phyloP scores from a whole-genome alignment of 2,113 vertebrate species.

The Phylloscopus trochiloides region DNA sequence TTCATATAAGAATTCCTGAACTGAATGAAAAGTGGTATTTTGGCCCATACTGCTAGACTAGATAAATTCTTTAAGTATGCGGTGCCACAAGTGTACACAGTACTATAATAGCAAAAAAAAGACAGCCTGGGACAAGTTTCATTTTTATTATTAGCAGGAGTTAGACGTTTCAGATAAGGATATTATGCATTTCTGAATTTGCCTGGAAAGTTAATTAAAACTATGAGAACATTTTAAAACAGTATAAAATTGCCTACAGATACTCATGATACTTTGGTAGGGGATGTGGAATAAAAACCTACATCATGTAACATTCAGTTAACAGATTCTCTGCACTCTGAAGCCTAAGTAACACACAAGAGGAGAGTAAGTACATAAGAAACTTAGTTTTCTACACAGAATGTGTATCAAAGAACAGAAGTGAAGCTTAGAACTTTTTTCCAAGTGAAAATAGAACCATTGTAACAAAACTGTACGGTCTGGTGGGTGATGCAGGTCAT shows the following conservation, averaged over 20 bases:
- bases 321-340: conserved; percentile 54
- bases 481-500: neutral
- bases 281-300: conserved; percentile 51
- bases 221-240: conserved; percentile 57
- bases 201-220: conserved; percentile 51
- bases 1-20: conserved; percentile 67
- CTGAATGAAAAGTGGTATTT: conserved; percentile 56
- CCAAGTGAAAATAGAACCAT: neutral
- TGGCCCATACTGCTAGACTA: conserved; percentile 55
- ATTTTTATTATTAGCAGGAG: conserved; percentile 65
- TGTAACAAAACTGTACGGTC: neutral
- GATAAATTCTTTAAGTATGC: conserved; percentile 49
- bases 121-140: conserved; percentile 61
- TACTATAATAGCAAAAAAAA: conserved; percentile 61
- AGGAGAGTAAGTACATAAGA: conserved; percentile 31
- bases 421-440: neutral
- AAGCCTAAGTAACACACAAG: conserved; percentile 34
- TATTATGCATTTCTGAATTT: conserved; percentile 61
- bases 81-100: conserved; percentile 66
- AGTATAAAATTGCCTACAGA: conserved; percentile 43
- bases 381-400: conserved; percentile 43
- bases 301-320: conserved; percentile 45
- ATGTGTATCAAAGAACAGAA: conserved; percentile 17
- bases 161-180: conserved; percentile 57
- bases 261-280: conserved; percentile 23